Percentiles rank a stretch among this genome's conserved stretches.
Conservation (phyloP, 2,888 invertebrate genomes). For the Epinotia ramella region DNA sequence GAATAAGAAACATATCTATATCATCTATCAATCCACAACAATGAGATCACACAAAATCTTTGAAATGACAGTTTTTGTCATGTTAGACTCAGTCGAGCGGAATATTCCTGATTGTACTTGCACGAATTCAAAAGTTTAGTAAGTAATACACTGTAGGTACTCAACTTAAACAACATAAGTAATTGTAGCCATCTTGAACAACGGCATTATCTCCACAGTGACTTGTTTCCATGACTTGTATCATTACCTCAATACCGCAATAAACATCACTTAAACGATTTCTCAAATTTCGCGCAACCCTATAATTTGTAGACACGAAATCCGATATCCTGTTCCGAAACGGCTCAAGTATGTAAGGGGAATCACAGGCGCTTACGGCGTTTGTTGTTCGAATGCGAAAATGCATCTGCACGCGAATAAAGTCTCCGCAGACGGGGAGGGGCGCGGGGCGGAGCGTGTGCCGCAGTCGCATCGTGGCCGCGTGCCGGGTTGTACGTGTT, state of each 20-base stretch:
- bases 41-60: too few relatives aligned
- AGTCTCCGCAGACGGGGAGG: slow-evolving; percentile 59
- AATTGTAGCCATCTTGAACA: background rate
- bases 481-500: slow-evolving; percentile 87
- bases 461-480: slow-evolving; percentile 78
- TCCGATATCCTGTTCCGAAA: background rate
- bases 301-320: slow-evolving; percentile 30
- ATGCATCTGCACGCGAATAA: slow-evolving; percentile 64
- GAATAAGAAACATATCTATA: too few relatives aligned
- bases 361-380: slow-evolving; percentile 8
- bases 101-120: background rate
- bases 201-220: background rate
- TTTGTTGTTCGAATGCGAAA: slow-evolving; percentile 51
- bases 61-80: too few relatives aligned
- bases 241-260: slow-evolving; percentile 12
- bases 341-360: background rate
- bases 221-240: background rate
- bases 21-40: too few relatives aligned
- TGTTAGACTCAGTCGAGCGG: too few relatives aligned
- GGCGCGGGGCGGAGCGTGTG: slow-evolving; percentile 60
- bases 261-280: slow-evolving; percentile 11
- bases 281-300: slow-evolving; percentile 19
- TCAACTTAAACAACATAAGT: background rate
- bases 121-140: background rate
- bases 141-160: too few relatives aligned